phyloP scores from a whole-genome alignment of 2,888 invertebrate genomes.

The Trisateles emortualis region DNA sequence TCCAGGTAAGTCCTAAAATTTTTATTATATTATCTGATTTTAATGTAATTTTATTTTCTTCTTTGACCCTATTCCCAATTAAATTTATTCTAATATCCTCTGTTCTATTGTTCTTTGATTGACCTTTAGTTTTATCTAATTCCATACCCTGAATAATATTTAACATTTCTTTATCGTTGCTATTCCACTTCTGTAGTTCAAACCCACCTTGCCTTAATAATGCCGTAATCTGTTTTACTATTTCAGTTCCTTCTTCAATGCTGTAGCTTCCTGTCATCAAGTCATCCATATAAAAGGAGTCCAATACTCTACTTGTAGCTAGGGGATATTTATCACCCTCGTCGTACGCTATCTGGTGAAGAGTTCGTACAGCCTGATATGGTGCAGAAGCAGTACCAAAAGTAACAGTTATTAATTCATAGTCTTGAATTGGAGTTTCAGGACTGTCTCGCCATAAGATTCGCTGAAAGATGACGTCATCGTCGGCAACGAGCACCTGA shows the following conservation, averaged over 20 bases:
- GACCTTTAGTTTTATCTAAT: not conserved
- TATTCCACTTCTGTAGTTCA: constrained; percentile 16
- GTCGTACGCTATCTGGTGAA: constrained; percentile 13
- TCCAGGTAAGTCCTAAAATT: too few relatives aligned
- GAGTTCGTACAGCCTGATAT: constrained; percentile 10
- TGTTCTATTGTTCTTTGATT: not conserved
- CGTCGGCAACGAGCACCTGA: constrained; percentile 7
- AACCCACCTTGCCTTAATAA: constrained; percentile 14
- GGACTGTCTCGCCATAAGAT: constrained; percentile 7
- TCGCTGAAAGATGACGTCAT: constrained; percentile 20
- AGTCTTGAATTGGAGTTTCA: not conserved
- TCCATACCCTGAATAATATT: not conserved
- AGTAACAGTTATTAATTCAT: constrained; percentile 5
- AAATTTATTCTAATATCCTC: not conserved
- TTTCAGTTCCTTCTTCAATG: constrained; percentile 4
- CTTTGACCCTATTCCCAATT: not conserved
- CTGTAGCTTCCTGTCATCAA: constrained; percentile 7
- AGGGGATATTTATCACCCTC: constrained; percentile 9
- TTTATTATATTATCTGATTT: constrained; percentile 34
- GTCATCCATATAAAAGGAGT: constrained; percentile 20
- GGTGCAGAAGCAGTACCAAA: constrained; percentile 23
- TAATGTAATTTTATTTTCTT: constrained; percentile 16
- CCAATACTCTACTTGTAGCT: not conserved
- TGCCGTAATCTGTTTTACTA: constrained; percentile 7
- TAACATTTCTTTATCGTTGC: constrained; percentile 1